These are phyloP conservation scores for Tubiluchus corallicola DNA, from an alignment of 2,888 invertebrate genomes.

Conservation along the genomic window DNA sequence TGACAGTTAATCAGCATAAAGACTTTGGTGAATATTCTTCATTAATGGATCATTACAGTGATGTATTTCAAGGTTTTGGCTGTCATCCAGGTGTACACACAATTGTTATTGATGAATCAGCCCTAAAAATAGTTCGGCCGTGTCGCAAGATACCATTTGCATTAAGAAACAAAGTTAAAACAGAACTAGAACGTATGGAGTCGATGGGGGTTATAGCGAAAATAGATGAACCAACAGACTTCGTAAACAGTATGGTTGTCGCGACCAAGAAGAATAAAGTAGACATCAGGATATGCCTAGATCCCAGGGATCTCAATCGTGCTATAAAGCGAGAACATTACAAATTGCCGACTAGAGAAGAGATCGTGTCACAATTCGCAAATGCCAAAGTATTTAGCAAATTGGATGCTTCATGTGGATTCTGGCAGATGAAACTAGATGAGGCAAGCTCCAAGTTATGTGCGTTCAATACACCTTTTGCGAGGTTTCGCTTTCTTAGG, in stretches of 20 bases:
- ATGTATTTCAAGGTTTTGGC: conserved; percentile 13
- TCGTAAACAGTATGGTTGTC: conserved; percentile 10
- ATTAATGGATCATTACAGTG: no score
- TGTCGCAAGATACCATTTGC: conserved; percentile 7
- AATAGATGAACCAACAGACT: conserved; percentile 7
- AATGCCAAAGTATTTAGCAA: conserved; percentile 13
- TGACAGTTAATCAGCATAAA: neutral
- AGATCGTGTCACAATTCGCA: conserved; percentile 13
- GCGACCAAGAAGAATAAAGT: conserved; percentile 8
- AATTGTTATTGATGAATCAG: conserved; percentile 10
- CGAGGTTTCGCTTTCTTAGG: conserved; percentile 12
- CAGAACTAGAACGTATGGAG: neutral
- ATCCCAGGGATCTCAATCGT: conserved; percentile 13
- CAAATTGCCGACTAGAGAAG: conserved; percentile 14
- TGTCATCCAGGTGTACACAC: conserved; percentile 11
- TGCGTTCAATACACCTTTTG: conserved; percentile 14
- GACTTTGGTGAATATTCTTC: no score
- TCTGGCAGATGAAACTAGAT: conserved; percentile 14
- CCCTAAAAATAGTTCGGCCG: conserved; percentile 12
- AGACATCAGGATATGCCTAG: no score
- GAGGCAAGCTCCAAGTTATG: conserved; percentile 12
- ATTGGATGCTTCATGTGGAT: conserved; percentile 13
- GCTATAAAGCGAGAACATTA: conserved; percentile 14
- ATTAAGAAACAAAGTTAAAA: conserved; percentile 10
- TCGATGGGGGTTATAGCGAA: conserved; percentile 8